Percentiles rank a stretch among this genome's conserved stretches.
phyloP scores from a whole-genome alignment of 1,140 invertebrate species.

The Aphaenogaster rudis region DNA sequence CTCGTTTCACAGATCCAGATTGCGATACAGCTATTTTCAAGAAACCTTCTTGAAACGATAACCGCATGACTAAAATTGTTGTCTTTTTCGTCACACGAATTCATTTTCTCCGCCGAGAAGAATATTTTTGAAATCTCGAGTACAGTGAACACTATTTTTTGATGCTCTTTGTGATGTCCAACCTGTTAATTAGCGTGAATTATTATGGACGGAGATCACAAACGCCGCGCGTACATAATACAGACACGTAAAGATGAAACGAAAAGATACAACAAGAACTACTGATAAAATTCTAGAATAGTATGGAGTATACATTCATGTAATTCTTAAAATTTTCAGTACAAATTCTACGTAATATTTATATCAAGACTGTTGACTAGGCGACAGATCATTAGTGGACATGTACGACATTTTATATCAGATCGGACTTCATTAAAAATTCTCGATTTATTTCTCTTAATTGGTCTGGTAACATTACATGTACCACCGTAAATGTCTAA shows the following conservation, averaged over 20 bases:
- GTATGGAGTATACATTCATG: not conserved
- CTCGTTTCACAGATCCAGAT: conserved; percentile 53
- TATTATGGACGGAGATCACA: conserved; percentile 31
- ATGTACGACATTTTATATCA: not conserved
- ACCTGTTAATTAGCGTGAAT: conserved; percentile 48
- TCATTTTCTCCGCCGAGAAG: conserved; percentile 5
- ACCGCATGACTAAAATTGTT: conserved; percentile 29
- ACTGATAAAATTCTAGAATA: conserved; percentile 16
- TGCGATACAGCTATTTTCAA: conserved; percentile 57
- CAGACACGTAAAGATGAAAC: conserved; percentile 9
- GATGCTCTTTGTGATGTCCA: not conserved
- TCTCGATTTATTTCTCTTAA: conserved; percentile 23
- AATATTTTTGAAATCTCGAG: not conserved
- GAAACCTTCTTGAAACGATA: conserved; percentile 24
- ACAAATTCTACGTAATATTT: not conserved
- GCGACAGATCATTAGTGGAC: not conserved
- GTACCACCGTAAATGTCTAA: not conserved
- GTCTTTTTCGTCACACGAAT: conserved; percentile 24
- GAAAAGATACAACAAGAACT: conserved; percentile 9
- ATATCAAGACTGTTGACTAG: not conserved
- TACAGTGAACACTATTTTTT: not conserved
- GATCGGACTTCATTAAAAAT: conserved; percentile 16
- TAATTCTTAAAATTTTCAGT: conserved; percentile 21
- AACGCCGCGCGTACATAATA: not conserved
- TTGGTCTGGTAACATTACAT: not conserved